phyloP scores from a whole-genome alignment of 2,888 invertebrate species.

The Mimumesa dahlbomi region DNA sequence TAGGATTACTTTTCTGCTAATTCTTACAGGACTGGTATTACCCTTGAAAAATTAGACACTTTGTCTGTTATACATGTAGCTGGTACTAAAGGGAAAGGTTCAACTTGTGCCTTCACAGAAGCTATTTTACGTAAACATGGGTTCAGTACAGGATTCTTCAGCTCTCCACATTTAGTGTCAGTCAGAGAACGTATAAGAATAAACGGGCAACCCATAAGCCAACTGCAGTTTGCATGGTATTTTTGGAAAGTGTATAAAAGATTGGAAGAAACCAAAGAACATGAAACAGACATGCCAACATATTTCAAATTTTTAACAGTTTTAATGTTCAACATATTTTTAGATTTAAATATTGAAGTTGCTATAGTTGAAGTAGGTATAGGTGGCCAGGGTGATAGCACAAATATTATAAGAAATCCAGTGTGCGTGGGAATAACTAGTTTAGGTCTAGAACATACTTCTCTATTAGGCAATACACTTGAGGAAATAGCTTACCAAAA shows the following conservation, averaged over 20 bases:
- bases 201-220: slow-evolving; percentile 89
- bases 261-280: slow-evolving; percentile 82
- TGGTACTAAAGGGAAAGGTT: slow-evolving; percentile 99
- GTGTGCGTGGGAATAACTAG: slow-evolving; percentile 94
- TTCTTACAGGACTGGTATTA: slow-evolving; percentile 86
- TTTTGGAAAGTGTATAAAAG: slow-evolving; percentile 91
- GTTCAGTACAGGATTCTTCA: slow-evolving; percentile 94
- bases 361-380: slow-evolving; percentile 98
- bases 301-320: slow-evolving; percentile 98
- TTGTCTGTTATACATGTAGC: slow-evolving; percentile 96
- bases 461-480: slow-evolving; percentile 90
- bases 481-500: slow-evolving; percentile 96
- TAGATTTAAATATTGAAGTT: slow-evolving; percentile 93
- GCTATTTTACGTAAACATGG: slow-evolving; percentile 92
- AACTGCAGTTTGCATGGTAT: slow-evolving; percentile 87
- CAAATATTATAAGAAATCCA: slow-evolving; percentile 93
- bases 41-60: slow-evolving; percentile 85
- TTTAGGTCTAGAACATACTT: slow-evolving; percentile 94
- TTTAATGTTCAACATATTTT: slow-evolving; percentile 93
- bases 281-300: slow-evolving; percentile 89
- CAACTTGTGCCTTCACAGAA: slow-evolving; percentile 96
- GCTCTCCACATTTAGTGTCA: slow-evolving; percentile 96
- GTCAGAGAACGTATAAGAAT: slow-evolving; percentile 96
- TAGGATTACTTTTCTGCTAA: too few relatives aligned
- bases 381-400: slow-evolving; percentile 96